Evolutionary conservation across 2,797 vertebrate genomes (phyloP).

Genomic region (Sebastes ruberrimus): DNA sequence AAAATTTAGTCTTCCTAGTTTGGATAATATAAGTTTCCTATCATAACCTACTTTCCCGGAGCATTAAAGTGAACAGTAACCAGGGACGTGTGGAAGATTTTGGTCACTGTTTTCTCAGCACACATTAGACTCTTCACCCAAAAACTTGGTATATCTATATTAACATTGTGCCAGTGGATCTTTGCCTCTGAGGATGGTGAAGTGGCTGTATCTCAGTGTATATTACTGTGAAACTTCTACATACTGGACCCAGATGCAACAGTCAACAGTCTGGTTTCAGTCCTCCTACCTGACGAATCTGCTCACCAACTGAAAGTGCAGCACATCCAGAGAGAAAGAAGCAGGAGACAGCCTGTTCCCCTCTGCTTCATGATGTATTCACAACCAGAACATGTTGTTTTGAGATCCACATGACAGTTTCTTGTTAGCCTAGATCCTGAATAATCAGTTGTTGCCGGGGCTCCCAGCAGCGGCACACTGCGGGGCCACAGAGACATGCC

Average conservation of each 20-base stretch:
- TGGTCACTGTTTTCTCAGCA: neutral
- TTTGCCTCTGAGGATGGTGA: neutral
- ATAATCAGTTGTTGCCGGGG: constrained; percentile 74
- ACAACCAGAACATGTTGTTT: constrained; percentile 67
- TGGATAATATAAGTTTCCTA: neutral
- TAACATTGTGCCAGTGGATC: neutral
- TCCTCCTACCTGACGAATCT: constrained; percentile 39
- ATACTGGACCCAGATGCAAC: neutral
- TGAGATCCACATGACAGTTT: constrained; percentile 67
- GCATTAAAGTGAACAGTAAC: neutral
- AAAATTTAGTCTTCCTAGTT: neutral
- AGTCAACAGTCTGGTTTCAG: constrained; percentile 2
- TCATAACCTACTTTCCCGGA: neutral
- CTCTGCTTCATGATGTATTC: constrained; percentile 67
- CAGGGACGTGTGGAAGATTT: neutral
- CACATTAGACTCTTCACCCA: neutral
- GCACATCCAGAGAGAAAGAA: constrained; percentile 28
- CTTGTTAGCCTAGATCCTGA: constrained; percentile 71
- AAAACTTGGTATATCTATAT: neutral
- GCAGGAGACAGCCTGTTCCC: constrained; percentile 54
- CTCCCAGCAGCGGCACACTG: constrained; percentile 55
- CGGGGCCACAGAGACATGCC: constrained; percentile 58
- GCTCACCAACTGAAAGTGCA: constrained; percentile 18
- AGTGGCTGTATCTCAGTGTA: neutral
- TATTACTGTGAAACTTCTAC: neutral